These are phyloP conservation scores for Scaptomyza pallida DNA, from an alignment of 1,140 invertebrate species.

Conservation along the genomic window DNA sequence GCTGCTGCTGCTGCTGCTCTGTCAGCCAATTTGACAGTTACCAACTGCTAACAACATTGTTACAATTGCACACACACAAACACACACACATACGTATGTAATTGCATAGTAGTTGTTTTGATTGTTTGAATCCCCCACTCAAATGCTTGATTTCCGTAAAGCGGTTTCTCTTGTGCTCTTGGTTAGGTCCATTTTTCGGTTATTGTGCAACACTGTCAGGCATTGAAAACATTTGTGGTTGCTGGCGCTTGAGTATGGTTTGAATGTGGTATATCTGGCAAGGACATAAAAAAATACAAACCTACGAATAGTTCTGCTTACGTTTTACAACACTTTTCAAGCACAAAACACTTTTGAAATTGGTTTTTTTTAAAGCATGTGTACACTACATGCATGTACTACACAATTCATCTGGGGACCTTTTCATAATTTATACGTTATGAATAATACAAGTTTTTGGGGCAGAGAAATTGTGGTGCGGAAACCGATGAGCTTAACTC, in stretches of 20 bases:
- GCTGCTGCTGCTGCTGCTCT: conserved; percentile 37
- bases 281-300: not conserved
- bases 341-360: not conserved
- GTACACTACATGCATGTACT: too few relatives aligned
- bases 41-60: conserved; percentile 70
- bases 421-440: not conserved
- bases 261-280: not conserved
- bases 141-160: conserved; percentile 16
- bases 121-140: conserved; percentile 54
- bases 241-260: not conserved
- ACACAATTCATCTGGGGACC: not conserved
- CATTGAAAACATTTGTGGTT: not conserved
- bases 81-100: conserved; percentile 23
- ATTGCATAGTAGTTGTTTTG: conserved; percentile 42
- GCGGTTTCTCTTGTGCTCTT: conserved; percentile 6
- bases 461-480: too few relatives aligned
- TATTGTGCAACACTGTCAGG: not conserved
- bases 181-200: not conserved
- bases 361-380: too few relatives aligned
- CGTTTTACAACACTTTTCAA: conserved; percentile 1
- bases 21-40: conserved; percentile 79
- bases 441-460: not conserved
- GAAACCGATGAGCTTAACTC: not conserved
- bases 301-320: not conserved
- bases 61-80: conserved; percentile 39